Evolutionary conservation across 2,888 invertebrate genomes (phyloP).

Genomic region (Lasioglossum marginatum): DNA sequence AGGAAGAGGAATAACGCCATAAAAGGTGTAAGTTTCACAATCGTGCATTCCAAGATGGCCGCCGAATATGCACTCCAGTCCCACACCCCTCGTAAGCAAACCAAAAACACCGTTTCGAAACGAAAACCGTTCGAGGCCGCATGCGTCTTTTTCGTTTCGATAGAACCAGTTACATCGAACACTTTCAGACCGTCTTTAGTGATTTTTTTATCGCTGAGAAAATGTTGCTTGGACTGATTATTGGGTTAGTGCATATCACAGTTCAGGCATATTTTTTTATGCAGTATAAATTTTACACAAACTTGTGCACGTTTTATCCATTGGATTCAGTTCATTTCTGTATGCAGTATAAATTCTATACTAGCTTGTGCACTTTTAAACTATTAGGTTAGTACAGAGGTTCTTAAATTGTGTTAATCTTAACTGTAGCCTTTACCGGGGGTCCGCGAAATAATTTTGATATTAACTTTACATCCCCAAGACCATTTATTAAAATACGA

Average conservation of each 20-base stretch:
- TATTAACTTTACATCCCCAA: too few relatives aligned
- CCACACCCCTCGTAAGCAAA: neutral
- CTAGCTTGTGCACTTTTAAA: too few relatives aligned
- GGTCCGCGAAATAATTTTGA: too few relatives aligned
- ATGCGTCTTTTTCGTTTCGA: neutral
- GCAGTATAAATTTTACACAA: neutral
- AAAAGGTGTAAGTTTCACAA: conserved; percentile 53
- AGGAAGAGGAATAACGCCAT: conserved; percentile 49
- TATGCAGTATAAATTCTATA: too few relatives aligned
- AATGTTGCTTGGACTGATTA: neutral
- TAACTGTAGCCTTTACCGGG: too few relatives aligned
- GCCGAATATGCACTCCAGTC: conserved; percentile 7
- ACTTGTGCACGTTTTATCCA: neutral
- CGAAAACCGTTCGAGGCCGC: neutral
- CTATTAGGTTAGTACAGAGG: too few relatives aligned
- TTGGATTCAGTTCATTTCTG: too few relatives aligned
- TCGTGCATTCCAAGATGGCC: conserved; percentile 34
- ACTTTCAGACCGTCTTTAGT: neutral
- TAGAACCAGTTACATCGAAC: neutral
- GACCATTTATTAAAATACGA: too few relatives aligned
- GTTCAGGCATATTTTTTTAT: neutral
- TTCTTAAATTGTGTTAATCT: too few relatives aligned
- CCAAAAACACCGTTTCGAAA: neutral
- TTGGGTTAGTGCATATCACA: neutral
- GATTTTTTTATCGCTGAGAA: neutral